Evolutionary conservation across 2,888 invertebrate genomes (phyloP), one percentile per base, ranked within the genome.

Genomic region (Orthosia gracilis): DNA sequence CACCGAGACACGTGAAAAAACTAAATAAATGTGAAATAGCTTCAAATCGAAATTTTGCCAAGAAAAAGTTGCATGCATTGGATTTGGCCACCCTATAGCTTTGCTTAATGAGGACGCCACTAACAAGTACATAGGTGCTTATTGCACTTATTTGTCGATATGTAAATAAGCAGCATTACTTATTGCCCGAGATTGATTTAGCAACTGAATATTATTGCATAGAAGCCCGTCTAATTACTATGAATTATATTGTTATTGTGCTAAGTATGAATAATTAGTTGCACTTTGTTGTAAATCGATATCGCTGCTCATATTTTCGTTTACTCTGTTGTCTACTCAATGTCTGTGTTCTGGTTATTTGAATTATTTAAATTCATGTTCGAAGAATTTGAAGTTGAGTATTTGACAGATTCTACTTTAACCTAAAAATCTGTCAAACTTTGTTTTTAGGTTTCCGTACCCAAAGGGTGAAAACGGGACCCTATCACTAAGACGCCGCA

Each of bases 81-180:
- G 40, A 40, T 40, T 40, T 40, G 40, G 9, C 40, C 40, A 40
- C 40, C 40, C 40, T 40, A 31, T 21, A 45, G 76, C 61, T 23
- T 57, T 64, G 55, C 45, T 58, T 80, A 82, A 82, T 84, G 81
- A 82, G 76, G 72, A 84, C 62, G 47, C 50, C 45, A 50, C 59
- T 45, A 82, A 84, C 84, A 59, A 64, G 55, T 55, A 69, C 55
- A 59, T 72, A 47, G 47, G 40, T 47, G 66, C 69, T 75, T 75
- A 70, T 80, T 82, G 80, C 65, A 70, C 84, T 70, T 80, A 83
- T 83, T 82, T 80, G 81, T 82, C 80, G 84, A 80, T 82, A 82
- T 82, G 80, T 72, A 69, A 80, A 82, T 80, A 71, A 71, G 65
- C n/a, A 7, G 40, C 75, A 59, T 77, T 77, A 73, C 45, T 80